Percentiles rank a stretch among this genome's conserved stretches.
Conservation (phyloP, 2,113 vertebrate species). For the Otis tarda region DNA sequence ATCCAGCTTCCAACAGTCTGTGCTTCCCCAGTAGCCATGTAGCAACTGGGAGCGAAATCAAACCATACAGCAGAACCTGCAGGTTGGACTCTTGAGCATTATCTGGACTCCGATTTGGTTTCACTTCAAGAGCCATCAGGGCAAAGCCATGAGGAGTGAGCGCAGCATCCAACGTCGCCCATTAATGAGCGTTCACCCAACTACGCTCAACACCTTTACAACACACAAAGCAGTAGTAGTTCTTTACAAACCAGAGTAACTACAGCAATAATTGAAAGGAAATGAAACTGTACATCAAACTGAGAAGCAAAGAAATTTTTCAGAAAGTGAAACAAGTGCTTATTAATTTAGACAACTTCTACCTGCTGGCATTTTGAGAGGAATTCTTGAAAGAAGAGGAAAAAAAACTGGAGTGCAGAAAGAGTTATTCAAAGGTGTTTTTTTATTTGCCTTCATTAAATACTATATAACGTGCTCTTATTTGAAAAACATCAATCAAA, state of each 20-base stretch:
- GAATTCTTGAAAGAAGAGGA: conserved; percentile 13
- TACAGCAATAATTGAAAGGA: not conserved
- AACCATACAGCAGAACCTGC: not conserved
- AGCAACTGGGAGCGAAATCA: not conserved
- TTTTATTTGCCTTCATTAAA: conserved; percentile 27
- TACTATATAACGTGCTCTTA: not conserved
- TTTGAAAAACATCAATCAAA: conserved; percentile 59
- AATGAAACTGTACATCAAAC: conserved; percentile 10
- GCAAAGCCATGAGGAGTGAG: not conserved
- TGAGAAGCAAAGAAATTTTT: conserved; percentile 8
- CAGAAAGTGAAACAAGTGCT: not conserved
- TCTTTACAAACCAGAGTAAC: not conserved
- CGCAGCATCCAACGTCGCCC: not conserved
- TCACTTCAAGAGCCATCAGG: not conserved
- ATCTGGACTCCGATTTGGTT: not conserved
- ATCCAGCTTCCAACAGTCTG: not conserved
- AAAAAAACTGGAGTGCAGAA: not conserved
- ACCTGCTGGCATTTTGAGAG: conserved; percentile 32
- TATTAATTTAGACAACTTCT: conserved; percentile 43
- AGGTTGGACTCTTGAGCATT: not conserved
- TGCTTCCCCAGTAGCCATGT: not conserved
- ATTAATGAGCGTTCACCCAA: not conserved
- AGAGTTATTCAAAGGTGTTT: conserved; percentile 23
- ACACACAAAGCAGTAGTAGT: not conserved
- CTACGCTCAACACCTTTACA: not conserved